Base-by-base conservation (phyloP, 2,797 vertebrate species). In the Eleutherodactylus coqui region DNA sequence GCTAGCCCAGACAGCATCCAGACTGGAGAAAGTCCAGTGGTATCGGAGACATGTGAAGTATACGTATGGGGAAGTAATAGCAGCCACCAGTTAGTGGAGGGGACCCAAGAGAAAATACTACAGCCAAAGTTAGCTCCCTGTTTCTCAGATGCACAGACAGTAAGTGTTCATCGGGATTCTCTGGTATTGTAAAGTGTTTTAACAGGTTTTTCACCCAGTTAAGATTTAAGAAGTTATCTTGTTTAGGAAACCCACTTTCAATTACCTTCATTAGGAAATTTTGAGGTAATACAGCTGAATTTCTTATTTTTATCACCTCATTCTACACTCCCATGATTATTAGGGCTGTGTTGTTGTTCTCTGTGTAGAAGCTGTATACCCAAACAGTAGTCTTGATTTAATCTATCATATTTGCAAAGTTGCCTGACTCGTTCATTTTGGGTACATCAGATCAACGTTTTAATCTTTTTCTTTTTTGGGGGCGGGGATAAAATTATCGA, bases 1-100 rank as follows among this genome's bases (percentile, higher is more conserved):
- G 98, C 98, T 36, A 99, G 97, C 88, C 97, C 98, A 3, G 98
- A 99, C 90, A 99, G 96, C 92, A 96, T 99, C 69, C 98, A 99
- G 92, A 97, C 96, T 0, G 97, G 97, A 0, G 97, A 98, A 88
- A 93, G 96, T 0, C 96, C 97, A 3, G 92, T 97, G 58, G 95
- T 98, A 88, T 99, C 98, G 0, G 98, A 99, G 89, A 98, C 96
- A 62, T 99, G 98, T 34, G 98, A 99, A 91, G 98, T 99, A 0
- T 96, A 96, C 3, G 96, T 97, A 16, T 98, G 97, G 95, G 95
- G 95, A 8, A 95, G 95, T 78, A 96, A 96, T 89, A 96, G 95
- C 91, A 96, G 95, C 49, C 95, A 96, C 87, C 95, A 96, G 36
- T 89, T 96, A 81, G 95, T 95, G 14, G 95, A 96, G 91, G 95